Evolutionary conservation across 2,888 invertebrate species (phyloP), one percentile per base, ranked within the genome.

Genomic region (Nomada goodeniana): DNA sequence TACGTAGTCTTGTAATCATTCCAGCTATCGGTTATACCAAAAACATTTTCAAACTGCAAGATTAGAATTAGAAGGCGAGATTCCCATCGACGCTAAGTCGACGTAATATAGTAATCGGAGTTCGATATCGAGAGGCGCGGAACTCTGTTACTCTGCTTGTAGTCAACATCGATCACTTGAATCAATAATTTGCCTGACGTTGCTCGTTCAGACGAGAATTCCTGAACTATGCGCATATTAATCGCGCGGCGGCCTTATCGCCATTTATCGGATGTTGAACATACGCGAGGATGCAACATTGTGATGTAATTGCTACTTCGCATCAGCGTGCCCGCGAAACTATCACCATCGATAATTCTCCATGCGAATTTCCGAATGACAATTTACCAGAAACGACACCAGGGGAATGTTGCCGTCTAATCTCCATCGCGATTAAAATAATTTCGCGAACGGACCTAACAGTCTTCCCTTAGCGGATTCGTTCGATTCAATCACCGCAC

Each of bases 81-180:
- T 80, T 73, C 73, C 68, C 72, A 68, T n/a, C n/a, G 47, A 57
- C 69, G 11, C 15, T 42, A 59, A 71, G 81, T 81, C 67, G 61
- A 64, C 18, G 55, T 59, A 42, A 53, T 59, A 52, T 82, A 76
- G 69, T 70, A 61, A 59, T 20, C 36, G 18, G 47, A 29, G 50
- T 70, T 71, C 69, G 69, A 61, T 76, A 67, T 61, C 64, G 52
- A 55, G 69, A 26, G 61, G 68, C 60, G 42, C n/a, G 57, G 26
- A 59, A 20, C n/a, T 26, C 29, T 26, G 26, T 52, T 65, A 68
- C 55, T 26, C 26, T 26, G 9, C 44, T 57, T 44, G 53, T 60
- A 65, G 61, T 64, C 72, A 20, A 76, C 69, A 73, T 83, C 82
- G 82, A 73, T 73, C 76, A 65, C 76, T 81, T 61, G 67, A 82